A percentile compares a stretch with the other conserved stretches of the same genome.
These are phyloP conservation scores for Atlantisia rogersi DNA, from an alignment of 2,113 vertebrate genomes.

Conservation along the genomic window DNA sequence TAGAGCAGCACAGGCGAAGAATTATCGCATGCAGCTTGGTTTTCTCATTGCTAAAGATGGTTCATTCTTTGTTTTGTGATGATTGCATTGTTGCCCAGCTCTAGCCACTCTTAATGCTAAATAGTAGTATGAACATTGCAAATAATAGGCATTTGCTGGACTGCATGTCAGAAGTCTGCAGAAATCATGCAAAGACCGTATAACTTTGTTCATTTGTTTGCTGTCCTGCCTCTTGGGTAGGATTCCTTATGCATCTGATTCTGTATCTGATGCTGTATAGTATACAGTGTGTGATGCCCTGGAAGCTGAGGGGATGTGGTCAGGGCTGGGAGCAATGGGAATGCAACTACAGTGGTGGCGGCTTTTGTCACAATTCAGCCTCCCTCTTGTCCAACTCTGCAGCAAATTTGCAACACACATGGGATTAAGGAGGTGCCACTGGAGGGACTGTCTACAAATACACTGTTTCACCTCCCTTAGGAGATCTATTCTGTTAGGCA, in stretches of 20 bases:
- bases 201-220: neutral
- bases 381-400: neutral
- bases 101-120: neutral
- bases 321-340: neutral
- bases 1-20: neutral
- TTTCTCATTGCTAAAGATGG: neutral
- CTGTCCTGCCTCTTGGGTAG: neutral
- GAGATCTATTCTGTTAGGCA: neutral
- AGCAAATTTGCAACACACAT: neutral
- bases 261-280: neutral
- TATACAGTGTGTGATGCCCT: too few relatives aligned
- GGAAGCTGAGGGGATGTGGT: rapidly evolving
- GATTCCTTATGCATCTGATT: neutral
- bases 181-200: too few relatives aligned
- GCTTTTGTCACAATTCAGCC: neutral
- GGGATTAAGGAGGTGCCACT: neutral
- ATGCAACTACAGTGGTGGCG: neutral
- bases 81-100: rapidly evolving
- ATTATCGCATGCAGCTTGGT: neutral
- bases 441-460: neutral
- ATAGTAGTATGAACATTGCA: neutral
- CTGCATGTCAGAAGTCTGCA: neutral
- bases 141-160: neutral
- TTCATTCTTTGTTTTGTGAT: neutral
- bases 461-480: neutral